phyloP scores from a whole-genome alignment of 2,888 invertebrate species.

The Adelognathus sp. region DNA sequence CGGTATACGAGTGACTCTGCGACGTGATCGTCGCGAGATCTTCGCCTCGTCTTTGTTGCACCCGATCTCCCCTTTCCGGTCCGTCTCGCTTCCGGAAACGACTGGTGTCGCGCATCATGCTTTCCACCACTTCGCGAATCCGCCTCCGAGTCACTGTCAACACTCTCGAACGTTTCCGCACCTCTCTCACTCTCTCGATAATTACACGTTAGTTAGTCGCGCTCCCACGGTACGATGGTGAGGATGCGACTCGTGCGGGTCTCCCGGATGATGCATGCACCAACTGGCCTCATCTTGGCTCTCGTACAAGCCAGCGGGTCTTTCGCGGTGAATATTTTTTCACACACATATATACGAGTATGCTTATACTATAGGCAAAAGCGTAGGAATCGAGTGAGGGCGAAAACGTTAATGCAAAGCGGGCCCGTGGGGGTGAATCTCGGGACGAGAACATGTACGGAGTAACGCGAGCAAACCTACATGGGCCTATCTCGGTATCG shows the following conservation, averaged over 20 bases:
- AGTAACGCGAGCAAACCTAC: conserved; percentile 8
- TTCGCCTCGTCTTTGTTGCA: background rate
- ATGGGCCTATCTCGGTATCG: conserved; percentile 58
- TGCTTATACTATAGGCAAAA: conserved; percentile 5
- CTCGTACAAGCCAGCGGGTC: conserved; percentile 11
- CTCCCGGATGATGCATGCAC: conserved; percentile 17
- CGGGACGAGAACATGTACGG: conserved; percentile 27
- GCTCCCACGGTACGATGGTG: conserved; percentile 40
- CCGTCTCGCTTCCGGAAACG: background rate
- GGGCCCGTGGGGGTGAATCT: conserved; percentile 53
- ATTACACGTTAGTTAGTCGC: conserved; percentile 67
- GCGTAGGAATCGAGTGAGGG: conserved; percentile 1
- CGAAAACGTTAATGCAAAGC: conserved; percentile 70
- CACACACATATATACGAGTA: background rate
- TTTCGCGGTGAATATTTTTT: background rate
- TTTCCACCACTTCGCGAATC: background rate
- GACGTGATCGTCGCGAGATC: background rate
- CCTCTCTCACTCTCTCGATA: conserved; percentile 65
- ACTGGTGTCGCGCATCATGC: background rate
- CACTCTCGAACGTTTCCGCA: background rate
- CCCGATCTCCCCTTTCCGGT: background rate
- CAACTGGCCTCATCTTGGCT: background rate
- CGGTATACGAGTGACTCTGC: background rate
- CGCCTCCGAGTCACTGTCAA: conserved; percentile 4
- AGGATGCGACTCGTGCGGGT: background rate